Evolutionary conservation across 2,888 invertebrate species (phyloP).

Genomic region (Abrostola tripartita): DNA sequence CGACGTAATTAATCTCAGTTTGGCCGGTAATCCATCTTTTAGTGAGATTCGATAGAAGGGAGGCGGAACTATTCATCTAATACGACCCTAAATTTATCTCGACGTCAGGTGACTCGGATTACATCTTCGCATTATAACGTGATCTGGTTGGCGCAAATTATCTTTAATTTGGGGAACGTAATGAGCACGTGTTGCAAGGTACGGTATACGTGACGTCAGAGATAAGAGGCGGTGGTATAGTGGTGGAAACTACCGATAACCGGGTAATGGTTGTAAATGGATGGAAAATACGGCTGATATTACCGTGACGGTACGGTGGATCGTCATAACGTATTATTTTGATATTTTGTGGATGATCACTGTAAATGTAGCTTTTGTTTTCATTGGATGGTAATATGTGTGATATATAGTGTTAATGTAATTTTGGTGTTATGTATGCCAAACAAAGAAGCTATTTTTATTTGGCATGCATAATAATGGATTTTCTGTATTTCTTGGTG

Average conservation of each 20-base stretch:
- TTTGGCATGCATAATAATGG: too few species aligned
- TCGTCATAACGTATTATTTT: slow-evolving; percentile 26
- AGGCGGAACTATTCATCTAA: slow-evolving; percentile 65
- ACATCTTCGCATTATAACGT: slow-evolving; percentile 52
- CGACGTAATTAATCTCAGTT: slow-evolving; percentile 77
- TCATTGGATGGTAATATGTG: background rate
- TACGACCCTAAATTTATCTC: slow-evolving; percentile 70
- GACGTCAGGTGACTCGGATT: slow-evolving; percentile 59
- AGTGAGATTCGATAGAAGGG: slow-evolving; percentile 60
- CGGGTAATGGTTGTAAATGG: slow-evolving; percentile 33
- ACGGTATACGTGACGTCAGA: slow-evolving; percentile 41
- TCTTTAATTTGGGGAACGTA: slow-evolving; percentile 55
- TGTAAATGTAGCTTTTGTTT: background rate
- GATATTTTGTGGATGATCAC: slow-evolving; percentile 25
- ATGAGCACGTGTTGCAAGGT: slow-evolving; percentile 44
- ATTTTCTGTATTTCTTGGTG: too few species aligned
- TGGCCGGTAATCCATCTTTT: slow-evolving; percentile 73
- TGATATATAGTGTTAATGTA: too few species aligned
- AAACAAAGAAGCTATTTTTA: too few species aligned
- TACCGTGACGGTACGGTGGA: slow-evolving; percentile 16
- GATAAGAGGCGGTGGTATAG: slow-evolving; percentile 37
- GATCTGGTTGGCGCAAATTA: slow-evolving; percentile 53
- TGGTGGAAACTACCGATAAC: slow-evolving; percentile 42
- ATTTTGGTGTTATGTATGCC: too few species aligned
- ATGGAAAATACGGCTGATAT: slow-evolving; percentile 44